phyloP scores from a whole-genome alignment of 2,888 invertebrate species.

The Trissolcus japonicus region DNA sequence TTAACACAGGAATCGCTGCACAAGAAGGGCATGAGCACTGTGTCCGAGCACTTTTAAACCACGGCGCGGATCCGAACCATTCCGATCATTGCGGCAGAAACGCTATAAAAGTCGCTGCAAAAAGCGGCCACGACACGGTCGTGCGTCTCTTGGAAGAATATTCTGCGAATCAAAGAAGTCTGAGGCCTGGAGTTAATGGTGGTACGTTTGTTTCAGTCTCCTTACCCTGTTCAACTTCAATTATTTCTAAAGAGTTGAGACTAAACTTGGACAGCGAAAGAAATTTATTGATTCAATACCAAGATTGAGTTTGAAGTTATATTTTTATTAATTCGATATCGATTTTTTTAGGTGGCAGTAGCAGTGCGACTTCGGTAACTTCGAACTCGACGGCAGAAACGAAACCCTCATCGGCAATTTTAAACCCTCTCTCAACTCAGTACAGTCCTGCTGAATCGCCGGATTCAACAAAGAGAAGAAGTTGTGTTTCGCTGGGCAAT shows the following conservation, averaged over 20 bases:
- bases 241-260: no score
- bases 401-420: slow-evolving; percentile 80
- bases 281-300: no score
- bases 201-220: slow-evolving; percentile 61
- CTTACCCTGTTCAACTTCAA: slow-evolving; percentile 3
- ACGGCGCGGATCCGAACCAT: slow-evolving; percentile 90
- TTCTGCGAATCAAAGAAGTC: slow-evolving; percentile 72
- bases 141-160: slow-evolving; percentile 86
- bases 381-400: slow-evolving; percentile 80
- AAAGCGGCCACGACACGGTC: slow-evolving; percentile 92
- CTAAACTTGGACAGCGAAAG: no score
- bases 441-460: slow-evolving; percentile 76
- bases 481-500: slow-evolving; percentile 80
- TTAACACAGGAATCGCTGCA: slow-evolving; percentile 87
- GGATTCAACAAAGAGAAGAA: slow-evolving; percentile 77
- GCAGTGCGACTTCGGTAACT: slow-evolving; percentile 75
- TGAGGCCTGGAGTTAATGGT: slow-evolving; percentile 71
- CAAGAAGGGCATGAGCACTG: slow-evolving; percentile 97
- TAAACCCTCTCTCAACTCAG: slow-evolving; percentile 77
- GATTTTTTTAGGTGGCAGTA: slow-evolving; percentile 72
- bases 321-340: slow-evolving; percentile 1
- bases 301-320: background rate
- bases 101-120: slow-evolving; percentile 91
- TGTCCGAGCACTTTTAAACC: slow-evolving; percentile 87
- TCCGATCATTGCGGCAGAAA: slow-evolving; percentile 92